These are phyloP conservation scores for Heliconius congener DNA, from an alignment of 1,140 invertebrate species.

Conservation along the genomic window DNA sequence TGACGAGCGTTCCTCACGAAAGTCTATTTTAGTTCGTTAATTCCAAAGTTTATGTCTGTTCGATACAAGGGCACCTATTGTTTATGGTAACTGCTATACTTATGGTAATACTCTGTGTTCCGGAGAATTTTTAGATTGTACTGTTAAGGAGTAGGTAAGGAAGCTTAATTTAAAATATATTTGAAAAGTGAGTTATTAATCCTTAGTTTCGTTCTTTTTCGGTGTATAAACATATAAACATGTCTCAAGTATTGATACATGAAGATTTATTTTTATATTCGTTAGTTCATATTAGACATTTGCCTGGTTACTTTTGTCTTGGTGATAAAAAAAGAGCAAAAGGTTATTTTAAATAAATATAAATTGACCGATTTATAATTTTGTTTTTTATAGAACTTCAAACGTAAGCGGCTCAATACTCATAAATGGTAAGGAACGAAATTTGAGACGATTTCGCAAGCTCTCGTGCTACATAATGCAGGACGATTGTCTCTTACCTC, in stretches of 20 bases:
- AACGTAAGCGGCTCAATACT: constrained; percentile 89
- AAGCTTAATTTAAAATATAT: not conserved
- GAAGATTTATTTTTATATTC: too few species aligned
- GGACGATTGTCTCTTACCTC: constrained; percentile 93
- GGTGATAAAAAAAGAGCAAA: too few species aligned
- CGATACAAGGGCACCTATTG: not conserved
- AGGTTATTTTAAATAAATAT: too few species aligned
- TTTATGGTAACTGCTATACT: not conserved
- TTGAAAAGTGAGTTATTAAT: not conserved
- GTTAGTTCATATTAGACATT: too few species aligned
- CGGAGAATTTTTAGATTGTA: not conserved
- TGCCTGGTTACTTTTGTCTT: too few species aligned
- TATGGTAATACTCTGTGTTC: not conserved
- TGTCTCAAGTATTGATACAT: too few species aligned
- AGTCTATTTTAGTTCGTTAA: not conserved
- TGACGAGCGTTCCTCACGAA: constrained; percentile 20
- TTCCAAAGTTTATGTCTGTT: not conserved
- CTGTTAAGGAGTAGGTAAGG: not conserved
- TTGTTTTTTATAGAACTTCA: constrained; percentile 83
- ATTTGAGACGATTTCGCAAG: constrained; percentile 93
- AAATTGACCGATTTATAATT: not conserved
- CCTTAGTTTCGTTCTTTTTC: not conserved
- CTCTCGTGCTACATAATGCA: constrained; percentile 98
- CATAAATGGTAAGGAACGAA: constrained; percentile 93
- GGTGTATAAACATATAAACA: too few species aligned